Percentiles rank a stretch among this genome's conserved stretches.
These are phyloP conservation scores for Bufo bufo DNA, from an alignment of 2,113 vertebrate genomes.

Conservation along the genomic window DNA sequence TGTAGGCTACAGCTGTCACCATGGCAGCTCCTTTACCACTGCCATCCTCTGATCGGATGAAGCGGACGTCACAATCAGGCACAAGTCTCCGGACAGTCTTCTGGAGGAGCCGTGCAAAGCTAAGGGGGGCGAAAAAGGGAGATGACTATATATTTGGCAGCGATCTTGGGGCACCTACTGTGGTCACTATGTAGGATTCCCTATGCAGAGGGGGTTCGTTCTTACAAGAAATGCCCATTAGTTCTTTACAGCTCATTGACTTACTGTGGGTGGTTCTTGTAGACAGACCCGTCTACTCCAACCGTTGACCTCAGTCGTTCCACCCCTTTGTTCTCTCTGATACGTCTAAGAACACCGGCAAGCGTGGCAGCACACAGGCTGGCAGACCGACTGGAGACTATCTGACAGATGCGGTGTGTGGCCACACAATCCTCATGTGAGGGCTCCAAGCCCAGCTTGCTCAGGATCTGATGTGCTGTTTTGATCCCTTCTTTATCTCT, in stretches of 20 bases:
- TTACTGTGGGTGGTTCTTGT: slow-evolving; percentile 95
- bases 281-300: slow-evolving; percentile 90
- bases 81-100: slow-evolving; percentile 88
- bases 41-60: slow-evolving; percentile 88
- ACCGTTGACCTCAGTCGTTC: slow-evolving; percentile 86
- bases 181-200: background rate
- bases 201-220: background rate
- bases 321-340: slow-evolving; percentile 90
- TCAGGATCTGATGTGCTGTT: slow-evolving; percentile 79
- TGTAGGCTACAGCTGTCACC: slow-evolving; percentile 93
- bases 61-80: slow-evolving; percentile 90
- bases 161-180: background rate
- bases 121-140: slow-evolving; percentile 58
- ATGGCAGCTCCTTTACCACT: slow-evolving; percentile 95
- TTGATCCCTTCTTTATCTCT: slow-evolving; percentile 87
- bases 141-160: background rate
- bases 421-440: slow-evolving; percentile 83
- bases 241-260: slow-evolving; percentile 33
- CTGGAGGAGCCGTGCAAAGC: slow-evolving; percentile 88
- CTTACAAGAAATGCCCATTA: background rate
- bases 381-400: slow-evolving; percentile 89
- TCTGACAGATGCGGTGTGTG: slow-evolving; percentile 86
- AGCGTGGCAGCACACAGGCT: slow-evolving; percentile 87
- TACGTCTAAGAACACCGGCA: slow-evolving; percentile 83
- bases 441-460: slow-evolving; percentile 80